A percentile compares a stretch with the other conserved stretches of the same genome.
These are phyloP conservation scores for Egretta garzetta DNA, from an alignment of 2,113 vertebrate species.

Conservation along the genomic window DNA sequence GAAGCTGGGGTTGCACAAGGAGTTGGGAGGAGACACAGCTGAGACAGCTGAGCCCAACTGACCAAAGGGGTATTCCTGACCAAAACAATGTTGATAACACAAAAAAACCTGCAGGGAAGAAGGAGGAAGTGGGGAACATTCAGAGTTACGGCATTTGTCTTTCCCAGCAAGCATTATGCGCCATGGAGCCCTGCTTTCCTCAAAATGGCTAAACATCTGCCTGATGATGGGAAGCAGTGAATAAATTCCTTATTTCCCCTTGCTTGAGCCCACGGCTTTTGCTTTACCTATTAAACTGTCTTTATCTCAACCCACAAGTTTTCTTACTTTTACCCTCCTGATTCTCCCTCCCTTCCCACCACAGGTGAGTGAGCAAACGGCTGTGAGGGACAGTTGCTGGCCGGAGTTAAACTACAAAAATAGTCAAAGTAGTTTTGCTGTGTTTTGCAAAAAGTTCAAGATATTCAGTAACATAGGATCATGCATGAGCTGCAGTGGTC, in stretches of 20 bases:
- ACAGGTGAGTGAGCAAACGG: fast-evolving
- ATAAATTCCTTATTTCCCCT: background rate
- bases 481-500: background rate
- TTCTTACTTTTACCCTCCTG: background rate
- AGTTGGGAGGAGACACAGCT: background rate
- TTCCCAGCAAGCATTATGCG: background rate
- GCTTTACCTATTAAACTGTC: background rate
- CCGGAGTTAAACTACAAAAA: background rate
- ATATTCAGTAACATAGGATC: background rate
- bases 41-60: background rate
- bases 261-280: background rate
- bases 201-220: background rate
- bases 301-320: background rate
- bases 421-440: background rate
- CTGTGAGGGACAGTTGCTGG: background rate
- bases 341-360: background rate
- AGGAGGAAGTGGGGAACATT: background rate
- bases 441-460: background rate
- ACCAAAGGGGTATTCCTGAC: background rate
- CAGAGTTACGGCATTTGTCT: background rate
- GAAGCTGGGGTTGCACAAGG: too few species aligned
- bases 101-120: background rate
- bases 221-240: background rate
- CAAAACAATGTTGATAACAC: too few species aligned
- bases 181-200: background rate